Evolutionary conservation across 1,140 invertebrate species (phyloP).

Genomic region (Bicyclus anynana): DNA sequence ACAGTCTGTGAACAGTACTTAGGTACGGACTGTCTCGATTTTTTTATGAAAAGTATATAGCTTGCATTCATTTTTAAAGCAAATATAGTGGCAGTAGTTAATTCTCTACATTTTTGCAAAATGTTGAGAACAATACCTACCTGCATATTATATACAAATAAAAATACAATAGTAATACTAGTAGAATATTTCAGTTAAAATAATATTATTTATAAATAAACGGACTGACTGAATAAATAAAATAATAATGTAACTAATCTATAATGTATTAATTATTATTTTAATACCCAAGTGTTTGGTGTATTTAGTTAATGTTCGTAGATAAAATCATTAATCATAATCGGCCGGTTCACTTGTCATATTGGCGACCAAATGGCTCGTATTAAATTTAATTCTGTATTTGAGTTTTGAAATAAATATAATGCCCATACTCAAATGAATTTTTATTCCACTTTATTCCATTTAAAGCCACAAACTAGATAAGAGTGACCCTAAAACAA

Average conservation of each 20-base stretch:
- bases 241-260: neutral
- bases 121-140: too few species aligned
- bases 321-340: constrained; percentile 4
- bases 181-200: neutral
- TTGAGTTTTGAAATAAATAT: constrained; percentile 58
- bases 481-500: too few species aligned
- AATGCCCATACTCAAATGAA: constrained; percentile 34
- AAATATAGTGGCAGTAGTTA: too few species aligned
- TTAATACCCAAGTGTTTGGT: constrained; percentile 11
- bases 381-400: constrained; percentile 33
- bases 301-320: constrained; percentile 18
- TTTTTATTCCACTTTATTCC: constrained; percentile 24
- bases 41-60: too few species aligned
- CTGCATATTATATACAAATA: neutral
- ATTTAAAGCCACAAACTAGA: neutral
- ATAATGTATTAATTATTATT: neutral
- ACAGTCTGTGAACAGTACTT: too few species aligned
- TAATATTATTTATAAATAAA: neutral
- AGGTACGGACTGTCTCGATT: too few species aligned
- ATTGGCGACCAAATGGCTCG: constrained; percentile 33
- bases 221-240: neutral
- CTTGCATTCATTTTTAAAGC: too few species aligned
- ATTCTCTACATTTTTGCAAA: too few species aligned
- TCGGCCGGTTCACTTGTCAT: constrained; percentile 30
- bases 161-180: neutral